Conservation (phyloP, 2,888 invertebrate genomes). For the Helicoverpa assulta region DNA sequence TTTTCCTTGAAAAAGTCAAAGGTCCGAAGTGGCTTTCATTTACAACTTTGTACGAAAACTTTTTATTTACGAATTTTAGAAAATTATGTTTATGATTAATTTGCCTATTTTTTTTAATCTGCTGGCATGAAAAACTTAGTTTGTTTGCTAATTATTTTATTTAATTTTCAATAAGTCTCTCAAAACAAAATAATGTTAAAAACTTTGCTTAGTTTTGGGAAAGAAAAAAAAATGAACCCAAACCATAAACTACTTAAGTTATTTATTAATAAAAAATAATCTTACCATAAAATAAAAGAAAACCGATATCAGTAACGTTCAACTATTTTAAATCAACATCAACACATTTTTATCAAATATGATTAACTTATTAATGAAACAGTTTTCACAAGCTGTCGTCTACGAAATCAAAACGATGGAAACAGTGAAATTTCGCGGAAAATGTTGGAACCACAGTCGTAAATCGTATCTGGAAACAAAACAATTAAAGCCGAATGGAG, state of each 20-base stretch:
- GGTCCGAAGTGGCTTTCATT: conserved; percentile 69
- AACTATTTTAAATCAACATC: neutral
- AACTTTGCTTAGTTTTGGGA: too few relatives aligned
- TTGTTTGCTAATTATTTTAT: neutral
- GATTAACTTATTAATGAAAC: conserved; percentile 5
- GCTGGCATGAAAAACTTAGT: conserved; percentile 6
- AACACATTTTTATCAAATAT: too few relatives aligned
- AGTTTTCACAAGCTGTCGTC: conserved; percentile 29
- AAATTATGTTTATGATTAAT: conserved; percentile 25
- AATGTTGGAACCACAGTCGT: conserved; percentile 68
- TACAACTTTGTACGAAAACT: conserved; percentile 64
- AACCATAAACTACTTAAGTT: too few relatives aligned
- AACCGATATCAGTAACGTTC: neutral
- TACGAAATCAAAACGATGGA: conserved; percentile 50
- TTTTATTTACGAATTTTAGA: conserved; percentile 63
- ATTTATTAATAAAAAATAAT: neutral
- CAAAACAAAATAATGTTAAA: too few relatives aligned
- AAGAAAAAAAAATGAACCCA: too few relatives aligned
- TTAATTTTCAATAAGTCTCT: too few relatives aligned
- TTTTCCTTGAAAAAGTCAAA: conserved; percentile 48
- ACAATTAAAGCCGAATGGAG: conserved; percentile 79
- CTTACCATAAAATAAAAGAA: neutral
- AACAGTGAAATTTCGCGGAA: conserved; percentile 57
- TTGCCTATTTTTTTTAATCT: conserved; percentile 14
- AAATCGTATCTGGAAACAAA: conserved; percentile 77